These are phyloP conservation scores for Drosophila prosaltans DNA, from an alignment of 1,140 invertebrate species.

Conservation along the genomic window DNA sequence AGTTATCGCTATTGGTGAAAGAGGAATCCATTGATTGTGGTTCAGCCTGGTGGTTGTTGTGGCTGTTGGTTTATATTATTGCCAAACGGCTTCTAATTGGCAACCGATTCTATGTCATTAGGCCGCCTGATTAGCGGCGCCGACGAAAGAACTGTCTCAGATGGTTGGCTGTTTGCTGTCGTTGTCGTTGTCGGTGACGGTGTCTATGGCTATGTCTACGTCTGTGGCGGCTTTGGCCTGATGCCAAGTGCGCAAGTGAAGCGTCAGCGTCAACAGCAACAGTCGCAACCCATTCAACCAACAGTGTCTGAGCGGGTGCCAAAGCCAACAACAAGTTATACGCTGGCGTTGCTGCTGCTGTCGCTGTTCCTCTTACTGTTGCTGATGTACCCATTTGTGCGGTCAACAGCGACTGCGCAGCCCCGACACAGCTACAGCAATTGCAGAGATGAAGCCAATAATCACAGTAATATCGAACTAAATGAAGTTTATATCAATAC, in stretches of 20 bases:
- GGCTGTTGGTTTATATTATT: conserved; percentile 34
- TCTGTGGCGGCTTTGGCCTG: conserved; percentile 4
- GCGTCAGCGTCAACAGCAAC: conserved; percentile 2
- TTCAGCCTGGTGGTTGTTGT: conserved; percentile 20
- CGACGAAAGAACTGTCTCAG: conserved; percentile 24
- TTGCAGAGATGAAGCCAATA: conserved; percentile 15
- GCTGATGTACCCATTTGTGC: conserved; percentile 69
- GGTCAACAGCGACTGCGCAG: conserved; percentile 46
- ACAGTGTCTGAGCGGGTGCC: conserved; percentile 13
- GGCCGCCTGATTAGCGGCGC: conserved; percentile 59
- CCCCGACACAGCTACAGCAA: not conserved
- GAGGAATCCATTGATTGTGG: conserved; percentile 37
- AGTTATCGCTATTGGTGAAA: not conserved
- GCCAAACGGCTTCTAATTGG: conserved; percentile 46
- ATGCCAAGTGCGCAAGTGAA: conserved; percentile 19
- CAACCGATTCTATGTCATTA: conserved; percentile 60
- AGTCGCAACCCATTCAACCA: conserved; percentile 14
- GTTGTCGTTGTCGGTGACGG: conserved; percentile 2
- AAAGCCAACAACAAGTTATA: conserved; percentile 17
- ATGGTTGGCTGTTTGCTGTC: conserved; percentile 4
- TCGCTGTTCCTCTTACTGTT: not conserved
- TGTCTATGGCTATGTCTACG: not conserved
- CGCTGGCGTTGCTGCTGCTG: conserved; percentile 22
- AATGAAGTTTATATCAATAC: too few relatives aligned
- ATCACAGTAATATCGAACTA: not conserved